A percentile compares a stretch with the other conserved stretches of the same genome.
phyloP scores from a whole-genome alignment of 35 echinoderm and acorn worm species.

The Eucidaris tribuloides region DNA sequence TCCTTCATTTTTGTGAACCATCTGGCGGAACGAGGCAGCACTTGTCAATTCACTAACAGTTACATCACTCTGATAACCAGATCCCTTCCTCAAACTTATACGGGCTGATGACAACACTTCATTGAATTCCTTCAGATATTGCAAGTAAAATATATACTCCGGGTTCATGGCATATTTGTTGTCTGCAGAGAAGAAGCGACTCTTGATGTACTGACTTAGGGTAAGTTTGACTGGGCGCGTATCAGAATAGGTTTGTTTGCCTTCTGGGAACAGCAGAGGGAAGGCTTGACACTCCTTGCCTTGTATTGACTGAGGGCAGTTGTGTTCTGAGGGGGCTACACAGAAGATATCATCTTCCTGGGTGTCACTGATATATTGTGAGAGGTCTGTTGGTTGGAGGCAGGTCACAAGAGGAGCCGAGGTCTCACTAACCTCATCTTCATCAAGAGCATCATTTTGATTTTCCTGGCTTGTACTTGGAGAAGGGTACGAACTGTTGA shows the following conservation, averaged over 20 bases:
- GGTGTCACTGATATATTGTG: not conserved
- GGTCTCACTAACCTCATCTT: not conserved
- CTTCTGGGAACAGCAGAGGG: slow-evolving; percentile 9
- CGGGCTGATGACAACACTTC: not conserved
- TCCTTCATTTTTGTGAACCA: not conserved
- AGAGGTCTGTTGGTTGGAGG: not conserved
- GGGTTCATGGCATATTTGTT: slow-evolving; percentile 21
- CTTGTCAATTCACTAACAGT: not conserved
- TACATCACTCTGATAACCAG: not conserved
- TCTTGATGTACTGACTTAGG: slow-evolving; percentile 28
- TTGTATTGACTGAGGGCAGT: not conserved
- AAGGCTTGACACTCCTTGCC: slow-evolving; percentile 13
- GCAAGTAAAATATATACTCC: slow-evolving; percentile 45
- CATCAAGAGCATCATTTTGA: not conserved
- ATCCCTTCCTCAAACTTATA: not conserved
- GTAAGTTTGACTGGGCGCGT: slow-evolving; percentile 13
- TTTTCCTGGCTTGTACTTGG: not conserved
- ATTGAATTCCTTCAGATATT: slow-evolving; percentile 38
- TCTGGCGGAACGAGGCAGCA: not conserved
- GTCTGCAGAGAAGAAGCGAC: slow-evolving; percentile 18
- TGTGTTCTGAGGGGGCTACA: not conserved
- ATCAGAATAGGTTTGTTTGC: not conserved
- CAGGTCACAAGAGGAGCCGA: not conserved
- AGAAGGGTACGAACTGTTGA: not conserved
- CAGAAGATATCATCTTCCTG: not conserved